These are phyloP conservation scores for Montipora cactus DNA, from an alignment of 64 coral and sea anemone genomes.

Conservation along the genomic window DNA sequence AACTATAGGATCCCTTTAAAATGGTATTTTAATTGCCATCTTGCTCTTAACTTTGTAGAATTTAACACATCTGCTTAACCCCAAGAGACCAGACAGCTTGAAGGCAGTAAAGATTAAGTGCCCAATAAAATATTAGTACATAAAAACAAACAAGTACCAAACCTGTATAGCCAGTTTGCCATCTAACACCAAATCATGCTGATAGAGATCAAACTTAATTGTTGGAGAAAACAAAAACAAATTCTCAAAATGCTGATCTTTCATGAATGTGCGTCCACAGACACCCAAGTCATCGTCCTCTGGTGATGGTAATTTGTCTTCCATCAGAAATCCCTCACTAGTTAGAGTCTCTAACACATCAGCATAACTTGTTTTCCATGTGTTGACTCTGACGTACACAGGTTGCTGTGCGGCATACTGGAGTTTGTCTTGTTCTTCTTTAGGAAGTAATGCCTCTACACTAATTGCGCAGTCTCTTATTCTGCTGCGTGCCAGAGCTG, in stretches of 20 bases:
- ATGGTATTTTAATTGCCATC: no score
- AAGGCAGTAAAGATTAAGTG: neutral
- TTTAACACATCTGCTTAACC: no score
- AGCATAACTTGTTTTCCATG: slow-evolving; percentile 68
- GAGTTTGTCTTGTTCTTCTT: slow-evolving; percentile 95
- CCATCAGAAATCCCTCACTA: slow-evolving; percentile 73
- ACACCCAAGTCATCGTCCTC: slow-evolving; percentile 58
- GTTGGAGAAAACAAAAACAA: slow-evolving; percentile 88
- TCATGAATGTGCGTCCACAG: slow-evolving; percentile 70
- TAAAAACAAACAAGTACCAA: slow-evolving; percentile 25
- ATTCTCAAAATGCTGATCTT: slow-evolving; percentile 92
- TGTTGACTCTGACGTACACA: slow-evolving; percentile 90
- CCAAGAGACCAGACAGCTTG: neutral
- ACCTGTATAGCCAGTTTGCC: slow-evolving; percentile 92
- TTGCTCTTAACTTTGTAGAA: no score
- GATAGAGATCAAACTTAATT: slow-evolving; percentile 92
- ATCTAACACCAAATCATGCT: slow-evolving; percentile 79
- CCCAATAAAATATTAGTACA: neutral
- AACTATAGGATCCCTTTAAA: no score
- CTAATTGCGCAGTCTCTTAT: slow-evolving; percentile 95
- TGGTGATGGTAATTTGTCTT: slow-evolving; percentile 55
- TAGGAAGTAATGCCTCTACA: slow-evolving; percentile 94
- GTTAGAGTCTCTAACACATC: slow-evolving; percentile 70
- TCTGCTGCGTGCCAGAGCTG: slow-evolving; percentile 87
- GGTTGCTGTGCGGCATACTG: slow-evolving; percentile 87